Base-by-base conservation (phyloP, 2,113 vertebrate species). In the Cebus imitator region DNA sequence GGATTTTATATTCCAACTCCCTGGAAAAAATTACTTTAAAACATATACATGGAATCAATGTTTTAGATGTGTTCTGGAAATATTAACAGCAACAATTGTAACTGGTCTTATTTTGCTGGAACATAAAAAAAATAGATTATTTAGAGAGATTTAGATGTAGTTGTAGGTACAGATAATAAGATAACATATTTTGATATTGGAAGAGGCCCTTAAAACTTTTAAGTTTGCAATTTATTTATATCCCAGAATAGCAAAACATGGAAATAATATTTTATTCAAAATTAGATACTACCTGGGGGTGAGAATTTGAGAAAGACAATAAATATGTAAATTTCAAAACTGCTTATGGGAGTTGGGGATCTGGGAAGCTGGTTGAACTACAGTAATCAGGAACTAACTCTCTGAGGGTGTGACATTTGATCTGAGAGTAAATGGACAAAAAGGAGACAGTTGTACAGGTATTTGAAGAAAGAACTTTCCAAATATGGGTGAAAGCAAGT, bases 221-320 rank as follows among this genome's bases (percentile, higher is more conserved):
- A 88, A 80, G 2, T 93, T 70, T 96, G 3, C 3, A 81, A 3
- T 78, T 93, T 3, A 4, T 78, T 95, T 90, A 68, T 48, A 95
- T 50, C 17, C 30, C 52, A 93, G 23, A 79, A 88, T 68, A 86
- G 4, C 12, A 87, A 90, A 86, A 78, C 32, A 68, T 18, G 17
- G 37, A 92, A 55, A 14, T 82, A 58, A 2, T 79, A 30, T 89
- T 96, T 95, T 48, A 37, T 58, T 93, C 12, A 90, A 91, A 97
- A 93, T 73, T 68, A 43, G 3, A 72, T 48, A 4, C 57, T 84
- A 30, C n/a, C 8, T 70, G 37, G 1, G 27, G 23, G 1, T 84
- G 6, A 78, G 27, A 81, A 91, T 61, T 91, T n/a, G 27, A 95
- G 90, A 90, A 4, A 86, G 13, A 81, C 11, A 93, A 92, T 64